Evolutionary conservation across 2,113 vertebrate species (phyloP), one percentile per base, ranked within the genome.

Genomic region (Centrocercus urophasianus): DNA sequence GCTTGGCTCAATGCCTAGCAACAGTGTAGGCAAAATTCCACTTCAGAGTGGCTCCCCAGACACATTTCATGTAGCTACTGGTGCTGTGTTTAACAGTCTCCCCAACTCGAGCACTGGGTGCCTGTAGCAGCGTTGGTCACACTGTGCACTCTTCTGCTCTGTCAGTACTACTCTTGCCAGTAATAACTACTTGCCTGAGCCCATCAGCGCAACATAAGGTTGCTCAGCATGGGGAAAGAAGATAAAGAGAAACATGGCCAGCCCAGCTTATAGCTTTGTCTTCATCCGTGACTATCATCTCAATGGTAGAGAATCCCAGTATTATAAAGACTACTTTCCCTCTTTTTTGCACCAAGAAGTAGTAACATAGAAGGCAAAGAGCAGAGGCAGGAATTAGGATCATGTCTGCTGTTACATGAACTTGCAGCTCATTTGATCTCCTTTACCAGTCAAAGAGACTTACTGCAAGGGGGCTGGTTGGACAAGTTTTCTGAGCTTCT

Each of bases 1-100:
- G 60, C 38, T 94, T 96, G 93, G 92, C 95, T 93, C 60, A 90
- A 94, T 54, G 95, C 92, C 93, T 93, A 83, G 90, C 92, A 96
- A 96, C 72, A 70, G 52, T 38, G 88, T 83, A 83, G 76, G 76
- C 92, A 95, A 91, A 94, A 94, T 86, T 70, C 85, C 80, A 56
- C 36, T 93, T 84, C 60, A 74, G 60, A 91, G 72, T 52, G 32
- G 56, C 88, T 94, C 96, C 64, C 34, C 42, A 94, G 93, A 88
- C 83, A 93, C 64, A 80, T 70, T 71, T 90, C 48, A 56, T 38
- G 36, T 67, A 77, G 86, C 75, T 93, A 54, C 70, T 59, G 54
- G 63, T 95, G 65, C 67, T 72, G 48, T 47, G 63, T 91, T 78
- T 90, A 73, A 73, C 79, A 89, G 83, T 59, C 79, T 88, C 79